Conservation (phyloP, 2,888 invertebrate genomes). For the Serripes groenlandicus region DNA sequence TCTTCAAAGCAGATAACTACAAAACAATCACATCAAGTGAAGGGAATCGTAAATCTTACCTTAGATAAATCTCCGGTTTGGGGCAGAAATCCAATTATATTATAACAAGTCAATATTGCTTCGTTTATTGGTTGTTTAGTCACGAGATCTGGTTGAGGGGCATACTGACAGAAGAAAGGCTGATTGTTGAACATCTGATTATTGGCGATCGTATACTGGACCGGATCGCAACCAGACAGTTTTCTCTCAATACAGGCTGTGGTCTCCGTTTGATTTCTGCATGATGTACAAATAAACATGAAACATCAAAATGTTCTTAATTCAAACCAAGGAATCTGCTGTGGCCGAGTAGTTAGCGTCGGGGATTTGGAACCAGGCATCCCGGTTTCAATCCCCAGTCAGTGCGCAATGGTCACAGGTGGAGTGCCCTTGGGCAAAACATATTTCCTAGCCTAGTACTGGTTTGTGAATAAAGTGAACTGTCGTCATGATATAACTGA, state of each 20-base stretch:
- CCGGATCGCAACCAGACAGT: slow-evolving; percentile 45
- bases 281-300: background rate
- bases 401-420: no score
- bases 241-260: slow-evolving; percentile 33
- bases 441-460: no score
- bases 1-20: no score
- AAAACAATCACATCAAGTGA: no score
- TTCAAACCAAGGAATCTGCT: background rate
- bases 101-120: slow-evolving; percentile 31
- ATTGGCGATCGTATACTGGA: slow-evolving; percentile 30
- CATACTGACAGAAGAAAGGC: slow-evolving; percentile 18
- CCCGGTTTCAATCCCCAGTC: no score
- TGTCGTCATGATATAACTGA: no score
- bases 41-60: slow-evolving; percentile 24
- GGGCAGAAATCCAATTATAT: background rate
- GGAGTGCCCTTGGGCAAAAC: no score
- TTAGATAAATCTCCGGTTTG: slow-evolving; percentile 38
- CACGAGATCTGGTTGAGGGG: slow-evolving; percentile 23
- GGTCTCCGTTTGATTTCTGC: slow-evolving; percentile 28
- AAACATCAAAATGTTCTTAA: background rate
- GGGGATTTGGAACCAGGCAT: no score
- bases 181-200: slow-evolving; percentile 13
- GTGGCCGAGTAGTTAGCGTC: no score
- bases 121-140: slow-evolving; percentile 12
- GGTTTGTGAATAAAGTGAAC: no score